Conservation (phyloP, 64 coral and sea anemone genomes). For the Pocillopora damicornis region DNA sequence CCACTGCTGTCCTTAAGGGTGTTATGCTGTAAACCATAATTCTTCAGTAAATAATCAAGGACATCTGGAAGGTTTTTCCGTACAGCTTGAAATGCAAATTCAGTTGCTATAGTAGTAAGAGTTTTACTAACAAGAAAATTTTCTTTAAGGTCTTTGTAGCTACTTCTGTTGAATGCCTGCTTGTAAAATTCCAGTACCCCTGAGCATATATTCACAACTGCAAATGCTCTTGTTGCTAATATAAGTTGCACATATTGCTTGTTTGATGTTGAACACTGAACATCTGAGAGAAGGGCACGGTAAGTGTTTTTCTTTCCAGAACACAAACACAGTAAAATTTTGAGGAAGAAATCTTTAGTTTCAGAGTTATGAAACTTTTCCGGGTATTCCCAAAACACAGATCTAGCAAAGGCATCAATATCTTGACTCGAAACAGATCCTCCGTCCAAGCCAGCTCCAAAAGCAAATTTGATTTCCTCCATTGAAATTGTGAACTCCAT, state of each 20-base stretch:
- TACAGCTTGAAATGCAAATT: slow-evolving; percentile 75
- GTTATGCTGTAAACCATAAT: slow-evolving; percentile 35
- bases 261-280: slow-evolving; percentile 67
- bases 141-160: background rate
- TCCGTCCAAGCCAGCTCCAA: slow-evolving; percentile 63
- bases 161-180: background rate
- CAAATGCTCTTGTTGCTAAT: slow-evolving; percentile 90
- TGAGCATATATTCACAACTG: slow-evolving; percentile 67
- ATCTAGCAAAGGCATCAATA: slow-evolving; percentile 44
- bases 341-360: slow-evolving; percentile 58
- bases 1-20: slow-evolving; percentile 32
- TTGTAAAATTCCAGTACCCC: slow-evolving; percentile 78
- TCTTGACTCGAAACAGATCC: slow-evolving; percentile 46
- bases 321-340: slow-evolving; percentile 75
- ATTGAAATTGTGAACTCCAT: slow-evolving; percentile 72
- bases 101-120: slow-evolving; percentile 47
- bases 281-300: slow-evolving; percentile 68
- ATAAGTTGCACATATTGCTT: slow-evolving; percentile 79
- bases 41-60: slow-evolving; percentile 64
- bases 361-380: slow-evolving; percentile 59
- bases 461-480: slow-evolving; percentile 83
- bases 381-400: slow-evolving; percentile 84
- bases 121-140: slow-evolving; percentile 32
- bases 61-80: slow-evolving; percentile 71
- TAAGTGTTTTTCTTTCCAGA: slow-evolving; percentile 77